These are phyloP conservation scores for Limanda limanda DNA, from an alignment of 2,113 vertebrate species.

Conservation along the genomic window DNA sequence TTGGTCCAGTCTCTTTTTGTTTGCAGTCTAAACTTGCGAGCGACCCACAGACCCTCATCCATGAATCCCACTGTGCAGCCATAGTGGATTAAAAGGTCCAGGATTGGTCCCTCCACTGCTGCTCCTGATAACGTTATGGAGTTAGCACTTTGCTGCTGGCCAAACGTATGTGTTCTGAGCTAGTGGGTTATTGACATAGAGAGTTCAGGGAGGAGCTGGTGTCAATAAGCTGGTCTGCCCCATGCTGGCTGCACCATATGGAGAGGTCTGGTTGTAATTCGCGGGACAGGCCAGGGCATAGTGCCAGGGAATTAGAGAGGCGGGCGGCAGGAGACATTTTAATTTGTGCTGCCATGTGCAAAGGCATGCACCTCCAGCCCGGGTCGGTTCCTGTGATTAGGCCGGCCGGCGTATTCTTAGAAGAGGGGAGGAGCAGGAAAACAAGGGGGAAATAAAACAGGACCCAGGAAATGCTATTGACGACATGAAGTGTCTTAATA, in stretches of 20 bases:
- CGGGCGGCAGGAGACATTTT: constrained; percentile 80
- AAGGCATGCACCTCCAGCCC: constrained; percentile 81
- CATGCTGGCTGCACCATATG: constrained; percentile 74
- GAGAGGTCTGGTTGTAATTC: constrained; percentile 77
- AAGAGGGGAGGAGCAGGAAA: constrained; percentile 66
- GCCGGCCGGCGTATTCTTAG: constrained; percentile 65
- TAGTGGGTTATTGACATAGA: constrained; percentile 65
- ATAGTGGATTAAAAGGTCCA: constrained; percentile 6
- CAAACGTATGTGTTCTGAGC: constrained; percentile 56
- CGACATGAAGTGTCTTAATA: constrained; percentile 24
- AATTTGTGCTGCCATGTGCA: constrained; percentile 86
- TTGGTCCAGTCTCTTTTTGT: constrained; percentile 10
- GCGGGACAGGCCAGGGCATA: constrained; percentile 73
- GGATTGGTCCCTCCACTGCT: constrained; percentile 22
- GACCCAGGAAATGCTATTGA: constrained; percentile 57
- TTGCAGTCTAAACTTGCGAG: constrained; percentile 15
- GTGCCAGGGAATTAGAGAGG: constrained; percentile 83
- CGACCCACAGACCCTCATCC: constrained; percentile 11
- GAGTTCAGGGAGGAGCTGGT: constrained; percentile 60
- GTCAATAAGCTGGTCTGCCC: constrained; percentile 74
- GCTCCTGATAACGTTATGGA: constrained; percentile 38
- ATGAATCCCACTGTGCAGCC: constrained; percentile 7
- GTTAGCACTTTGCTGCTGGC: constrained; percentile 31
- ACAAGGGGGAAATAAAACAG: constrained; percentile 62
- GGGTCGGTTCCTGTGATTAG: constrained; percentile 78